Evolutionary conservation across 2,113 vertebrate species (phyloP).

Genomic region (Eclectus roratus): DNA sequence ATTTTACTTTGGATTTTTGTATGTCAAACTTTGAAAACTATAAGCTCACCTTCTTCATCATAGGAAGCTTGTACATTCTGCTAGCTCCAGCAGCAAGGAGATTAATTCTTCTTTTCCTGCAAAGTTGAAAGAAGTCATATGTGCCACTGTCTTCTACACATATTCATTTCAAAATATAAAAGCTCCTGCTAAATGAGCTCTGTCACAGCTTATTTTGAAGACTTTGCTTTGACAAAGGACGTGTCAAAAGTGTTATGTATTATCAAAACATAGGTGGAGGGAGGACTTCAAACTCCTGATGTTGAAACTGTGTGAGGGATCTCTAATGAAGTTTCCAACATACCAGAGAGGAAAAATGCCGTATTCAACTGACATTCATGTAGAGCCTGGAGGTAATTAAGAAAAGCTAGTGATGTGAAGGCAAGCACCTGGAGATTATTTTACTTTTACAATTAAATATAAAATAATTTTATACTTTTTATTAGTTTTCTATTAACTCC

Average conservation of each 20-base stretch:
- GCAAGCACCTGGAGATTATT: background rate
- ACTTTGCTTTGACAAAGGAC: background rate
- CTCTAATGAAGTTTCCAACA: background rate
- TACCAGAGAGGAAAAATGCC: background rate
- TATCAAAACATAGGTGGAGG: background rate
- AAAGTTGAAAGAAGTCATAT: background rate
- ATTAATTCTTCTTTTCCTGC: background rate
- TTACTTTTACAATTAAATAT: background rate
- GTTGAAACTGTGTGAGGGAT: background rate
- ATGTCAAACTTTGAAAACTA: background rate
- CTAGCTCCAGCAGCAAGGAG: background rate
- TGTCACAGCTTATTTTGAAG: background rate
- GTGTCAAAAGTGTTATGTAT: background rate
- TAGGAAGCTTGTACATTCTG: background rate
- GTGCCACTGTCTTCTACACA: background rate
- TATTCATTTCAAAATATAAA: background rate
- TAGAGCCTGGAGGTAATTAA: background rate
- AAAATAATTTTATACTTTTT: background rate
- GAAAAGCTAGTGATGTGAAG: background rate
- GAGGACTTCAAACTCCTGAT: background rate
- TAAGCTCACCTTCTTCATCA: background rate
- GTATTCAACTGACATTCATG: background rate
- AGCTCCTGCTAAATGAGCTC: background rate
- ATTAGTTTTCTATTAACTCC: background rate
- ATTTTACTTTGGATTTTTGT: background rate